A percentile compares a stretch with the other conserved stretches of the same genome.
Evolutionary conservation across 2,888 invertebrate species (phyloP).

Genomic region (Drosophila recens): DNA sequence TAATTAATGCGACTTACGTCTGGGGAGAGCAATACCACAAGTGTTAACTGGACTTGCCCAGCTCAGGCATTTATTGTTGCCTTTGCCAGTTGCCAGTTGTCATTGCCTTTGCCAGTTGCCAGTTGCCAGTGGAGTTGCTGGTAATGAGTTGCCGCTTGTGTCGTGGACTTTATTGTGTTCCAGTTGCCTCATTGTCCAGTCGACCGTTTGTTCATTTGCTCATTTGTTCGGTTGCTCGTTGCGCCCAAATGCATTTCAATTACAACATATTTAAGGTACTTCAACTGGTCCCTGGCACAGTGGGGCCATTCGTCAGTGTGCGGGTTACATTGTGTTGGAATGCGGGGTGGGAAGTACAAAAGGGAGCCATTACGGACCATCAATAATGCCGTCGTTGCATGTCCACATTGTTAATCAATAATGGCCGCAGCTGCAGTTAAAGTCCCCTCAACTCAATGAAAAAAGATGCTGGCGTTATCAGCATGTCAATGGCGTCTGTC

Average conservation of each 20-base stretch:
- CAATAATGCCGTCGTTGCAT: slow-evolving; percentile 59
- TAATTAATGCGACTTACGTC: slow-evolving; percentile 51
- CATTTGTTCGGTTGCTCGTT: slow-evolving; percentile 47
- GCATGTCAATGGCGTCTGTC: slow-evolving; percentile 32
- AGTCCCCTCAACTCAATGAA: slow-evolving; percentile 33
- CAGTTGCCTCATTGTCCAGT: slow-evolving; percentile 12
- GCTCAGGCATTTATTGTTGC: slow-evolving; percentile 21
- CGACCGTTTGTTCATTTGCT: slow-evolving; percentile 37
- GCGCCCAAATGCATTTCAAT: slow-evolving; percentile 76
- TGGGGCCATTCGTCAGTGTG: slow-evolving; percentile 59
- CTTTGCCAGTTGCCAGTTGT: neutral
- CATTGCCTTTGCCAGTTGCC: too few relatives aligned
- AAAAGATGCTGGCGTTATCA: slow-evolving; percentile 16
- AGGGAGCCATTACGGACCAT: slow-evolving; percentile 34
- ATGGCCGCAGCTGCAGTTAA: slow-evolving; percentile 34
- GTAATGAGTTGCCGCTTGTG: slow-evolving; percentile 39
- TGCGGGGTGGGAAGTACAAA: neutral
- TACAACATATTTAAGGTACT: slow-evolving; percentile 71
- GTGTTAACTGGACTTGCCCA: neutral
- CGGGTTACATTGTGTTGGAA: neutral
- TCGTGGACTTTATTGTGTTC: slow-evolving; percentile 20
- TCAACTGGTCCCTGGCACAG: slow-evolving; percentile 19
- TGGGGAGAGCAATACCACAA: slow-evolving; percentile 32
- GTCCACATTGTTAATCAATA: slow-evolving; percentile 58
- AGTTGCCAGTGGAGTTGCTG: neutral